Conservation (phyloP, 2,888 invertebrate genomes). For the Cyclophora albipunctata region DNA sequence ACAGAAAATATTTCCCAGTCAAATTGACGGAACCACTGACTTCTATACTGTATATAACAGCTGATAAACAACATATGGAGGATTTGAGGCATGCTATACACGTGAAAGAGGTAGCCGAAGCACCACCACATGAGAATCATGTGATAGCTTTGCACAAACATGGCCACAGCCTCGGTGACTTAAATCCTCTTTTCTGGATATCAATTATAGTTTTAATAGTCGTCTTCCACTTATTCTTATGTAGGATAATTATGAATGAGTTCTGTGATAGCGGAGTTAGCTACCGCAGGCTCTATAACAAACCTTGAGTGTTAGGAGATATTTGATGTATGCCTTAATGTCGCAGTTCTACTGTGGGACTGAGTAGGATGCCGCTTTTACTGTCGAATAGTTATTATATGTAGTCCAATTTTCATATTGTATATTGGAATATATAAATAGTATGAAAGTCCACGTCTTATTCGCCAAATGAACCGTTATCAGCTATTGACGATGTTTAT, state of each 20-base stretch:
- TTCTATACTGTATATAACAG: slow-evolving; percentile 92
- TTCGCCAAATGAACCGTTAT: no score
- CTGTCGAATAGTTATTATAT: slow-evolving; percentile 11
- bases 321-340: slow-evolving; percentile 23
- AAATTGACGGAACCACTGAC: slow-evolving; percentile 93
- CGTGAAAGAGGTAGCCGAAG: slow-evolving; percentile 87
- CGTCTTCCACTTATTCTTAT: slow-evolving; percentile 93
- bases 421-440: no score
- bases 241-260: slow-evolving; percentile 93
- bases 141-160: slow-evolving; percentile 93
- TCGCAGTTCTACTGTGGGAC: slow-evolving; percentile 32
- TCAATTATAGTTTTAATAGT: slow-evolving; percentile 90
- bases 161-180: slow-evolving; percentile 90
- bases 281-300: slow-evolving; percentile 81
- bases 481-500: no score
- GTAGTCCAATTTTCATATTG: no score
- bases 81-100: slow-evolving; percentile 93
- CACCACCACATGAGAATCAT: slow-evolving; percentile 93
- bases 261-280: slow-evolving; percentile 85
- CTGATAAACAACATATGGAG: slow-evolving; percentile 92
- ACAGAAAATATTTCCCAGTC: slow-evolving; percentile 86
- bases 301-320: slow-evolving; percentile 65
- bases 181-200: slow-evolving; percentile 94
- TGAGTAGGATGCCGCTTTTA: slow-evolving; percentile 12
- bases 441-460: no score